Evolutionary conservation across 1,140 invertebrate species (phyloP), one percentile per base, ranked within the genome.

Genomic region (Heliconius melpomene): DNA sequence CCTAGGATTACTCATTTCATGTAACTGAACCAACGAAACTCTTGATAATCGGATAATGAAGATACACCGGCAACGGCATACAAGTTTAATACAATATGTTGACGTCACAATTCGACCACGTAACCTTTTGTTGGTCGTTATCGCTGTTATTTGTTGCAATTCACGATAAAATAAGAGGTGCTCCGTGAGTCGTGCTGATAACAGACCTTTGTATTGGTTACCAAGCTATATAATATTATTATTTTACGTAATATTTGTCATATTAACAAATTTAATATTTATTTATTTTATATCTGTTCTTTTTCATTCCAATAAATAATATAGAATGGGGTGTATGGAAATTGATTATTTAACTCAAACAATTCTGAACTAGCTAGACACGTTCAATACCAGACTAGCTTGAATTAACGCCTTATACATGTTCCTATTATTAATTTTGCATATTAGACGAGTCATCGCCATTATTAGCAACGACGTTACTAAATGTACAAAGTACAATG

Each of bases 141-240:
- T 92, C 89, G 83, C 57, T 78, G 84, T 89, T 88, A 90, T 89
- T 91, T 87, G 84, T 86, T 90, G 86, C 85, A 90, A 83, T 86
- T 87, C 82, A 77, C 84, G 88, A 92, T 92, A 89, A 91, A 85
- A 89, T 86, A 85, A 88, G 87, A 90, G 85, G 85, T 85, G 74
- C 86, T 87, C 81, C 73, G 79, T 80, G 83, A 84, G 77, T 54
- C 82, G 77, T 82, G 81, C 73, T 82, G 88, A 90, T 88, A 90
- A 87, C 32, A 75, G 16, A 76, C 50, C 71, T 80, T 83, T 85
- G 72, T 86, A 84, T 85, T 83, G 57, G 86, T 87, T 87, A 84
- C 84, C 79, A 85, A 81, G 80, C 78, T 66, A 75, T 72, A 71
- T 74, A 81, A 77, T 82, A 83, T 83, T 18, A 5, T 57, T 23